Evolutionary conservation across 23 tunicate genomes (phyloP), one percentile per base, ranked within the genome.

Genomic region (Ascidia mentula): DNA sequence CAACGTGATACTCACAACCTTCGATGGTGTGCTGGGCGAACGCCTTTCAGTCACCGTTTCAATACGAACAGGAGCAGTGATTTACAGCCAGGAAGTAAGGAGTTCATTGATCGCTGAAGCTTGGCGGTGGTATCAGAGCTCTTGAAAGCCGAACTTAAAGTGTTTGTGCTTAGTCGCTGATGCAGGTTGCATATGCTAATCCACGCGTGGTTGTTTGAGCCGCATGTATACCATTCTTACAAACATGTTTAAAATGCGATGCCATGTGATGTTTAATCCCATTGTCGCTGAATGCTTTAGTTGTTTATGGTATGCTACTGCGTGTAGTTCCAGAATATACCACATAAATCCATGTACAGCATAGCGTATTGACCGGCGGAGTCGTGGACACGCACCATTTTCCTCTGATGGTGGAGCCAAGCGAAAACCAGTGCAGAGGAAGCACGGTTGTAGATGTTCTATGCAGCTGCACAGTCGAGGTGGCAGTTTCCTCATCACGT

Each of bases 401-500:
- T 4, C 46, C 74, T 22, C 3, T 85, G 38, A 38, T 0, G 61
- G 42, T 39, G 3, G 79, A 72, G 2, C 77, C 61, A 22, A 40
- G 75, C 18, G 20, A 38, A 22, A 38, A 45, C 33, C 79, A 40
- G 34, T 40, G 80, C 38, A 6, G 30, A 8, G n/a, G 73, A 9
- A 15, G 5, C n/a, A 26, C 37, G 37, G 71, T 28, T 31, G n/a
- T 39, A 32, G 42, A 37, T 12, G 78, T 77, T 36, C 34, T 86
- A 20, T 86, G 75, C 38, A 34, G 37, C 6, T 39, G 24, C 60
- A 36, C 33, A 9, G 22, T 86, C 31, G 61, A 60, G 8, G 90
- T 79, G n/a, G 79, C 90, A 26, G 84, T 86, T 32, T 39, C 84
- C 46, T 78, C 83, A 12, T 38, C 34, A 38, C 65, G 79, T 37